phyloP scores from a whole-genome alignment of 2,888 invertebrate species.

The Troides aeacus region DNA sequence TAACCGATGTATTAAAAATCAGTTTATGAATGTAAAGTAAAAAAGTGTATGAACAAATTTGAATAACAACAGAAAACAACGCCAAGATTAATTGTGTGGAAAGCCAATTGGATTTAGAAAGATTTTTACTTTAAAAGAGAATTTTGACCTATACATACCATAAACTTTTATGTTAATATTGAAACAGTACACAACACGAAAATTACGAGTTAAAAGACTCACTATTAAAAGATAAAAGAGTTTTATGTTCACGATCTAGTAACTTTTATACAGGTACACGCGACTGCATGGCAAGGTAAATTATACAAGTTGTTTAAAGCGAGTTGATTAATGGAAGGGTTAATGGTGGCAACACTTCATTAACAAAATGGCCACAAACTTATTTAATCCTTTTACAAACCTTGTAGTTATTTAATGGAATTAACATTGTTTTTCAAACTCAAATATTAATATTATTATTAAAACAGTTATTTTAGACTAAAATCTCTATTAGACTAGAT shows the following conservation, averaged over 20 bases:
- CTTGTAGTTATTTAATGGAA: conserved; percentile 1
- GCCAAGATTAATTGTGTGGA: no score
- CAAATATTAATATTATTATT: no score
- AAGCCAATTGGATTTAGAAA: no score
- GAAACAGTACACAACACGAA: background rate
- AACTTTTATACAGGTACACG: background rate
- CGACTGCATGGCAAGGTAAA: background rate
- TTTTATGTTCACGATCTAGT: background rate
- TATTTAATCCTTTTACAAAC: background rate
- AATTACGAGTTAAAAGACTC: background rate
- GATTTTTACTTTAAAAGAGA: no score
- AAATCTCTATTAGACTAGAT: no score
- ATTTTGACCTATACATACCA: background rate
- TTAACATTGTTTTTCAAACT: background rate
- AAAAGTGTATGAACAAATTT: no score
- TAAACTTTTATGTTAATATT: background rate
- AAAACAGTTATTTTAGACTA: no score
- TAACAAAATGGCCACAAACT: conserved; percentile 2
- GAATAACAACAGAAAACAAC: no score
- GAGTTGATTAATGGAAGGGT: conserved; percentile 12
- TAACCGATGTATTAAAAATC: no score
- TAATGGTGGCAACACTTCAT: conserved; percentile 4
- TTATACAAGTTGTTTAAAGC: background rate
- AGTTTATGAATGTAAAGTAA: no score
- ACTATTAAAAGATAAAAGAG: background rate